phyloP scores from a whole-genome alignment of 35 echinoderm and acorn worm species.

The Ptychodera flava region DNA sequence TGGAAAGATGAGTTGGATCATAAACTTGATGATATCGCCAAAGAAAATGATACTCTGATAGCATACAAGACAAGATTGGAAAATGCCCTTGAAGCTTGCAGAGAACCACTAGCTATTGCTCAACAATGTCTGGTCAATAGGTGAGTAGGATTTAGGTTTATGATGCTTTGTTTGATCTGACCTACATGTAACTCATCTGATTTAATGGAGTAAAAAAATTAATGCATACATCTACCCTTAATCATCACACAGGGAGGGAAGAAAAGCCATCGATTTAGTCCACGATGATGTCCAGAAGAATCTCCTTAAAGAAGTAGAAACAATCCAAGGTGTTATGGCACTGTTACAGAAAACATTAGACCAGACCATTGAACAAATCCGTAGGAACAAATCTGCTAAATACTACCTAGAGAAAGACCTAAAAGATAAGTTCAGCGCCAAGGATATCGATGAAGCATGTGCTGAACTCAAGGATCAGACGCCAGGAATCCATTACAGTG shows the following conservation, averaged over 20 bases:
- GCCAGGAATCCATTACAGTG: conserved; percentile 49
- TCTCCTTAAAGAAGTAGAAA: conserved; percentile 85
- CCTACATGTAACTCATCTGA: too few relatives aligned
- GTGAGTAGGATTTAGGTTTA: too few relatives aligned
- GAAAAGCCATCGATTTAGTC: conserved; percentile 88
- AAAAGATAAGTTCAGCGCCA: conserved; percentile 80
- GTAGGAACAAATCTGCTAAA: conserved; percentile 78
- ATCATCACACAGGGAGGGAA: conserved; percentile 46
- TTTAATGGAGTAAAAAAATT: too few relatives aligned
- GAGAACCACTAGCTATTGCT: conserved; percentile 72
- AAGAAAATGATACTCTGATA: conserved; percentile 84
- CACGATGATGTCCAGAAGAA: conserved; percentile 97
- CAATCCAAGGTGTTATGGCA: conserved; percentile 85
- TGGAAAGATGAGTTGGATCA: conserved; percentile 95
- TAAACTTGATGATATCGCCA: conserved; percentile 77
- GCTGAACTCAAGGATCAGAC: conserved; percentile 80
- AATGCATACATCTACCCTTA: too few relatives aligned
- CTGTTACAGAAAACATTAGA: conserved; percentile 95
- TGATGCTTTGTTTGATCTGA: too few relatives aligned
- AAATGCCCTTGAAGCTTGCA: conserved; percentile 89
- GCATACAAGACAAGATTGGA: conserved; percentile 88
- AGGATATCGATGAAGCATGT: conserved; percentile 86
- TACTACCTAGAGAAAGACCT: conserved; percentile 93
- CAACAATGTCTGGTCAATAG: conserved; percentile 75
- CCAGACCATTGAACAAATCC: conserved; percentile 90